Base-by-base conservation (phyloP, 2,113 vertebrate species). In the Phyllopteryx taeniolatus region DNA sequence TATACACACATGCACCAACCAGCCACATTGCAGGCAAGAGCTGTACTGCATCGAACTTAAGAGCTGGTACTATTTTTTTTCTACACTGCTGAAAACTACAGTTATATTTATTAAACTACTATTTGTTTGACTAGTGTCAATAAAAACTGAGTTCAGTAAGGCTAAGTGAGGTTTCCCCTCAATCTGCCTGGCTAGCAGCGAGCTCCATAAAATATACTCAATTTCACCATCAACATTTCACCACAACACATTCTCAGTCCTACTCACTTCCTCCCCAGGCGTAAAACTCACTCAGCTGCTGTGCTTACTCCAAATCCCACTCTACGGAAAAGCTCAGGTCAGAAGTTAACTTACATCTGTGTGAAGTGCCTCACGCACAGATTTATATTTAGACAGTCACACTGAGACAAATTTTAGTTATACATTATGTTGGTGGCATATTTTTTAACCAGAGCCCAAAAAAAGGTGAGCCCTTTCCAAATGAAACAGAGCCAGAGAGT, bases 401-500 rank as follows among this genome's bases (percentile, higher is more conserved):
- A 68, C 62, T 4, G 31, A 88, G 79, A 85, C 81, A 86, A 86
- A 86, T 80, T 89, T 33, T 61, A 19, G 35, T 10, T 79, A 79
- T 72, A 76, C 84, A 85, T 85, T 79, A 80, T 81, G 75, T 80
- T 74, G 79, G 76, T 74, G 79, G 76, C 78, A 87, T 85, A 73
- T 81, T 87, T 86, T 86, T 81, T 67, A 83, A 79, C 71, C 61
- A 22, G 1, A 74, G 76, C 76, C 72, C 81, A 83, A 76, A 83
- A 74, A 79, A 85, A 74, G 75, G 79, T 62, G 73, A 87, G 67
- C 53, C 70, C 79, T 79, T 85, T 93, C 91, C 91, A 92, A 93
- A 87, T 91, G 83, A 93, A 93, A 93, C 85, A 91, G 75, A 80
- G 78, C 68, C 77, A 76, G 68, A 92, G 87, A 93, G 84, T 83